These are phyloP conservation scores for Dermochelys coriacea DNA, from an alignment of 2,797 vertebrate species.

Conservation along the genomic window DNA sequence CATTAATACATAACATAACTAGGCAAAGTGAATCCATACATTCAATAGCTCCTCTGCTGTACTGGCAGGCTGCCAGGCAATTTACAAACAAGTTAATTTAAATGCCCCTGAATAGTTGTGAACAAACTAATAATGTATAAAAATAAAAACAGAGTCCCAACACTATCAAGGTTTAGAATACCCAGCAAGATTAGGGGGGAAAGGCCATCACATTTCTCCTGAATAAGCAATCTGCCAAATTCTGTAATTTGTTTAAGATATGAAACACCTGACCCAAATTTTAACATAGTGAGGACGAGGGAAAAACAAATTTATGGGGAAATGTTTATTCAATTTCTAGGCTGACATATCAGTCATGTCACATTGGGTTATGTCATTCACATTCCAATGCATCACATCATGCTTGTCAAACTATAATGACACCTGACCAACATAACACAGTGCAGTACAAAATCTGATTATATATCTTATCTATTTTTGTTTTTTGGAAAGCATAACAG, in stretches of 20 bases:
- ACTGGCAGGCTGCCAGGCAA: background rate
- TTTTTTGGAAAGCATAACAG: slow-evolving; percentile 75
- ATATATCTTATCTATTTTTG: slow-evolving; percentile 10
- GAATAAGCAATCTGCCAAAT: background rate
- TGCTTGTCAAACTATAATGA: slow-evolving; percentile 8
- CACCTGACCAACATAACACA: slow-evolving; percentile 43
- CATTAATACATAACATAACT: slow-evolving; percentile 27
- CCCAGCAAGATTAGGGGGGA: background rate
- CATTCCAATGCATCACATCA: slow-evolving; percentile 25
- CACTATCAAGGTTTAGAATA: background rate
- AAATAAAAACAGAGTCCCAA: background rate
- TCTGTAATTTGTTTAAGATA: background rate
- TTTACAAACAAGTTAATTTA: background rate
- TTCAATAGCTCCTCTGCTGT: slow-evolving; percentile 12
- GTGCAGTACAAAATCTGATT: slow-evolving; percentile 67
- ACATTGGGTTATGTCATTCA: slow-evolving; percentile 54
- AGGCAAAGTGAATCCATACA: slow-evolving; percentile 22
- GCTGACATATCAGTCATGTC: background rate
- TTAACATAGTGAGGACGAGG: background rate
- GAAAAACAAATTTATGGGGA: background rate
- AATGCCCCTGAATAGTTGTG: background rate
- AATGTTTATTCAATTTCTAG: slow-evolving; percentile 33
- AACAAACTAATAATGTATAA: background rate
- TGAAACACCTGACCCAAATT: background rate
- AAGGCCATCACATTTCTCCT: background rate